Evolutionary conservation across 2,888 invertebrate species (phyloP), one percentile per base, ranked within the genome.

Genomic region (Hermaeophaga mercurialis): DNA sequence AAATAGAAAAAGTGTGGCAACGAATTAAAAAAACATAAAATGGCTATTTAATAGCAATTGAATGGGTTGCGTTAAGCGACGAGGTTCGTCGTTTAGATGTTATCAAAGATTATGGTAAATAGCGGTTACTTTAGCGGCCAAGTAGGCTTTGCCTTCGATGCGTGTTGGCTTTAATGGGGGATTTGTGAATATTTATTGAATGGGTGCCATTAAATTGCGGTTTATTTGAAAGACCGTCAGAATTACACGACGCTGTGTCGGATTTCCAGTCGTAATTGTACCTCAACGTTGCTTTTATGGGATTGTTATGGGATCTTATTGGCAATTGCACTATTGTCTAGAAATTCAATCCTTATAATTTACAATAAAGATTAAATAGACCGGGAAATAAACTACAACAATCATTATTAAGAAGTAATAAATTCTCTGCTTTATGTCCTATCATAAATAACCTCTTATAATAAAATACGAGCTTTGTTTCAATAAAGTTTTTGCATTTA

Each of bases 41-140:
- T 39, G 54, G 36, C 54, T 19, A 22, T 47, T 31, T 14, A 39
- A 54, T 31, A 47, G 54, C 36, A 38, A 38, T 46, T 26, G 41
- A 41, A 41, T 24, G 22, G 41, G 41, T 22, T 24, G 22, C 41
- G 22, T 41, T 24, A 22, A 39, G 18, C 18, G 39, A 19, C 34
- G 52, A 24, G 14, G 26, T 34, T 31, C 28, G 44, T 39, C 54
- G 46, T 54, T 54, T 39, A 54, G 54, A 54, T 54, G 22, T 22
- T 54, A 54, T 54, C 54, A 22, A 46, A 39, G 39, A 48, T 56
- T 56, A 48, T 56, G 56, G 56, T 49, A 56, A 56, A 56, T 22
- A 48, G 56, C 47, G 47, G 49, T 38, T 36, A 44, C 49, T 56
- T 56, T 49, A 17, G 49, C 49, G 56, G 56, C 28, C 24, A 28